These are phyloP conservation scores for Cricetomys ansorgei DNA, from an alignment of 2,113 vertebrate genomes.

Conservation along the genomic window DNA sequence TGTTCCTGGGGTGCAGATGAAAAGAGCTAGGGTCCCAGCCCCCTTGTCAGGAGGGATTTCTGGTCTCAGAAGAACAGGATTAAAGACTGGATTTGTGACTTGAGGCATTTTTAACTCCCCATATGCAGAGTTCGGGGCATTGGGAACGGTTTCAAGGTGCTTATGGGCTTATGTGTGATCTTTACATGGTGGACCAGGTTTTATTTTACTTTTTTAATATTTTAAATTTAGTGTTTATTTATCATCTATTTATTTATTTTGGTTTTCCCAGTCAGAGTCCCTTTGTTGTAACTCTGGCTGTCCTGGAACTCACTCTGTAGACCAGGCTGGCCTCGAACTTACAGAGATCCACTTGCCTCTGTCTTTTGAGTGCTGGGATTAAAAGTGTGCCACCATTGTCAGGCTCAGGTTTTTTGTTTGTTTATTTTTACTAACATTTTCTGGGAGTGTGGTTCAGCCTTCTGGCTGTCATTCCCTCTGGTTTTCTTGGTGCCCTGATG, in stretches of 20 bases:
- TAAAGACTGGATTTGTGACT: constrained; percentile 71
- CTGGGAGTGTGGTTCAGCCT: background rate
- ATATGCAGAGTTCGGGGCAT: constrained; percentile 45
- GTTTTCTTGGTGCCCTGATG: background rate
- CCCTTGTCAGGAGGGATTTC: constrained; percentile 75
- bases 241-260: too few relatives aligned
- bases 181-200: background rate
- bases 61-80: constrained; percentile 73
- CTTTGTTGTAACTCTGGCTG: too few relatives aligned
- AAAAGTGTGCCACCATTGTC: too few relatives aligned
- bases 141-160: background rate
- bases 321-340: too few relatives aligned
- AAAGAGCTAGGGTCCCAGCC: constrained; percentile 65
- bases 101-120: constrained; percentile 74
- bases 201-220: background rate
- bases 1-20: constrained; percentile 78
- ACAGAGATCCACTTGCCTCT: too few relatives aligned
- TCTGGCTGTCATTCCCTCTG: background rate
- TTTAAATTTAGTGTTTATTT: too few relatives aligned
- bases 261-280: too few relatives aligned
- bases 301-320: too few relatives aligned
- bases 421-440: too few relatives aligned
- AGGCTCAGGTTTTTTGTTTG: too few relatives aligned
- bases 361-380: too few relatives aligned
- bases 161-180: background rate